Percentiles rank a stretch among this genome's conserved stretches.
Conservation (phyloP, 2,797 vertebrate genomes). For the Petrocephalus sullivani region DNA sequence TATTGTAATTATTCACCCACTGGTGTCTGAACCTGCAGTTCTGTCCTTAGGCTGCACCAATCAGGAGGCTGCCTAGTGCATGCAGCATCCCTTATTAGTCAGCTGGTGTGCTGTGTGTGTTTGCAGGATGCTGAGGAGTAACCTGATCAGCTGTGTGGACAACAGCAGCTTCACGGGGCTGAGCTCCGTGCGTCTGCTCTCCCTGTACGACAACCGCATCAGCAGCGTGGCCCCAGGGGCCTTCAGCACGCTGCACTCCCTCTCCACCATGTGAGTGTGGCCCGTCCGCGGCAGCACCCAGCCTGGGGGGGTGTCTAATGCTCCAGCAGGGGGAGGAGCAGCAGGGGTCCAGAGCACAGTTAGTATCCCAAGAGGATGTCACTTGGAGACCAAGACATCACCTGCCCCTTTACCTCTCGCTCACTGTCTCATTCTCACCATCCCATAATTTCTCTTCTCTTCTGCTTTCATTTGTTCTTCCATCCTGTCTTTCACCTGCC, state of each 20-base stretch:
- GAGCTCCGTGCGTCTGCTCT: conserved; percentile 90
- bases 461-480: not conserved
- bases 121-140: conserved; percentile 89
- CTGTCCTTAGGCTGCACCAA: not conserved
- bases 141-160: conserved; percentile 92
- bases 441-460: not conserved
- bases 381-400: not conserved
- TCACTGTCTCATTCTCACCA: not conserved
- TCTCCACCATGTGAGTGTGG: conserved; percentile 86
- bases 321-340: not conserved
- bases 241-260: conserved; percentile 87
- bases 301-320: not conserved
- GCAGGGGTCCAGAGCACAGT: not conserved
- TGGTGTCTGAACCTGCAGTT: not conserved
- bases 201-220: conserved; percentile 94
- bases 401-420: not conserved
- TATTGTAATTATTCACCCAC: not conserved
- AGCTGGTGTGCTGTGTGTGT: conserved; percentile 34
- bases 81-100: not conserved
- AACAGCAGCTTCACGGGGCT: conserved; percentile 90
- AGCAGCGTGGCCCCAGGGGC: conserved; percentile 86
- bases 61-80: not conserved
- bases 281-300: not conserved
- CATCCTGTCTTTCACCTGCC: not conserved
- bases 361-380: not conserved